A percentile compares a stretch with the other conserved stretches of the same genome.
Evolutionary conservation across 1,140 invertebrate genomes (phyloP).

Genomic region (Reticulitermes speratus): DNA sequence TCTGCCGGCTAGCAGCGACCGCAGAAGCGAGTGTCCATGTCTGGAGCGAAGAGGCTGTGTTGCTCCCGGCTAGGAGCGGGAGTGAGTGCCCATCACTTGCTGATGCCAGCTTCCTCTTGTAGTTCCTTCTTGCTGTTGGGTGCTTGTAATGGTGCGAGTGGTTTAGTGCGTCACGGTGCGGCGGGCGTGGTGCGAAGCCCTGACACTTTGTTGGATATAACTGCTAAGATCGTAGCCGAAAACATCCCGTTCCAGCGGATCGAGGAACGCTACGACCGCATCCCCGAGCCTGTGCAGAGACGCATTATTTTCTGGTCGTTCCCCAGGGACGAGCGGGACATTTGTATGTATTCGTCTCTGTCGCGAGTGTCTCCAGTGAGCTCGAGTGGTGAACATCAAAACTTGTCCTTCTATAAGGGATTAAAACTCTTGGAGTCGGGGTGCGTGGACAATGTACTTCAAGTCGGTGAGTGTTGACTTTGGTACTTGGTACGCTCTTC

Average conservation of each 20-base stretch:
- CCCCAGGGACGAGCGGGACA: conserved; percentile 80
- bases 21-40: conserved; percentile 34
- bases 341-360: conserved; percentile 86
- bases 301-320: conserved; percentile 88
- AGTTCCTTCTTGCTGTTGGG: background rate
- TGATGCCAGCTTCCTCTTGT: background rate
- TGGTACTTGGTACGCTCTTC: background rate
- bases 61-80: conserved; percentile 45
- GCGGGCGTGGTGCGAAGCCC: conserved; percentile 44
- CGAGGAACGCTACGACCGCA: conserved; percentile 81
- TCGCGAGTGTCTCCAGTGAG: conserved; percentile 51
- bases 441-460: conserved; percentile 78
- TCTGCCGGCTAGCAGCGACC: background rate
- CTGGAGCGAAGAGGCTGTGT: conserved; percentile 44
- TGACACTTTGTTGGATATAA: conserved; percentile 74
- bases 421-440: conserved; percentile 76
- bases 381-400: conserved; percentile 62
- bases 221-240: conserved; percentile 79
- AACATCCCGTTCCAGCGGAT: conserved; percentile 83
- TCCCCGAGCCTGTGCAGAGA: conserved; percentile 83
- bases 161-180: background rate
- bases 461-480: conserved; percentile 77
- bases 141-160: background rate
- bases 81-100: background rate
- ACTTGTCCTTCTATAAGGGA: conserved; percentile 81